Evolutionary conservation across 92 coral and sea anemone genomes (phyloP).

Genomic region (Plumapathes pennacea): DNA sequence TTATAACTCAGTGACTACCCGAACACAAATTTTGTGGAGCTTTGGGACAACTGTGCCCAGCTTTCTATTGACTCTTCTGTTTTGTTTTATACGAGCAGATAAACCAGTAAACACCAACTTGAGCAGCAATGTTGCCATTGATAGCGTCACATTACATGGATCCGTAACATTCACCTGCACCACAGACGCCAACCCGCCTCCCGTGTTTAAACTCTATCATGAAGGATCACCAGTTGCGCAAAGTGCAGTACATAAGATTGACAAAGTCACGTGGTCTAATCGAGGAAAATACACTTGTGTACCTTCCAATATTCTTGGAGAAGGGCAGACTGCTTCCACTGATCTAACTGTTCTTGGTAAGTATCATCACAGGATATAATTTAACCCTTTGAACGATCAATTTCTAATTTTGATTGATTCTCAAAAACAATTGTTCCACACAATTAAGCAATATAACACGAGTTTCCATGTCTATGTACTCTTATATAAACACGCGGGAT

Average conservation of each 20-base stretch:
- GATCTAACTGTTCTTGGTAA: conserved; percentile 27
- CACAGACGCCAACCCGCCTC: conserved; percentile 31
- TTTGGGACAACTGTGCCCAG: too few species aligned
- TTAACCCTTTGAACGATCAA: too few species aligned
- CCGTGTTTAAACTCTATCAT: conserved; percentile 20
- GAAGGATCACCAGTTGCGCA: neutral
- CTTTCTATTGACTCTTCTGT: too few species aligned
- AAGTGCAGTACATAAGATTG: conserved; percentile 7
- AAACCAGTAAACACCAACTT: conserved; percentile 27
- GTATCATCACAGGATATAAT: neutral
- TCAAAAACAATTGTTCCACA: too few species aligned
- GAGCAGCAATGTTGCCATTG: neutral
- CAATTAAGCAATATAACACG: too few species aligned
- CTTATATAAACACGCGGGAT: too few species aligned
- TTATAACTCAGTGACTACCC: too few species aligned
- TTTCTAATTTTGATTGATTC: too few species aligned
- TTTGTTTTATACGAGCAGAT: conserved; percentile 17
- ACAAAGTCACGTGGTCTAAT: conserved; percentile 4
- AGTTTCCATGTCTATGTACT: too few species aligned
- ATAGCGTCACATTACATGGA: conserved; percentile 1
- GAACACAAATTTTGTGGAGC: too few species aligned
- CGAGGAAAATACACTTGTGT: conserved; percentile 42
- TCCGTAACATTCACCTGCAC: conserved; percentile 23
- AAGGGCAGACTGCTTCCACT: conserved; percentile 12
- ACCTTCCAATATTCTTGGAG: conserved; percentile 31